Evolutionary conservation across 2,113 vertebrate species (phyloP).

Genomic region (Hemiprocne comata): DNA sequence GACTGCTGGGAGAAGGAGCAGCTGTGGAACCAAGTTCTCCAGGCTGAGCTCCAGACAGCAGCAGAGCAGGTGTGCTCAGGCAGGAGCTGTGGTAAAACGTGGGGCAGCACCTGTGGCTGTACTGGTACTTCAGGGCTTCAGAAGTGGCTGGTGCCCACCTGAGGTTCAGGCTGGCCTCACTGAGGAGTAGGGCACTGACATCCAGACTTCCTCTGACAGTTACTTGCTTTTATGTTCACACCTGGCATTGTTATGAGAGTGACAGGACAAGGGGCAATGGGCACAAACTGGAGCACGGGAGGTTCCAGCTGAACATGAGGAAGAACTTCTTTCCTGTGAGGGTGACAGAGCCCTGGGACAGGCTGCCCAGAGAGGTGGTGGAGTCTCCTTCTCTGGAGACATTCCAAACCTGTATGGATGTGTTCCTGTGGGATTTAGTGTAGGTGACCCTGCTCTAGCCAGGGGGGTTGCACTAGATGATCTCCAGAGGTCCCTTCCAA

Average conservation of each 20-base stretch:
- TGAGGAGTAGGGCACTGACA: not conserved
- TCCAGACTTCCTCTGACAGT: not conserved
- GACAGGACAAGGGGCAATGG: too few species aligned
- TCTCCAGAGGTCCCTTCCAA: too few species aligned
- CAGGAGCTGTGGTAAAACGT: not conserved
- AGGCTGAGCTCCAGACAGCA: not conserved
- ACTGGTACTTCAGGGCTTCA: not conserved
- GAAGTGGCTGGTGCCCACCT: not conserved
- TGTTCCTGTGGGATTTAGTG: too few species aligned
- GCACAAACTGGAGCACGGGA: too few species aligned
- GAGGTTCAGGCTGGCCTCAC: not conserved
- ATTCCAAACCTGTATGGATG: too few species aligned
- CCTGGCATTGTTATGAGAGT: not conserved
- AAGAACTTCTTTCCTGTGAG: too few species aligned
- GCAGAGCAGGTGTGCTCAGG: not conserved
- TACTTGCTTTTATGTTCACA: not conserved
- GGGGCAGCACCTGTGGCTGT: not conserved
- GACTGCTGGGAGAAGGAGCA: not conserved
- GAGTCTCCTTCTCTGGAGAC: too few species aligned
- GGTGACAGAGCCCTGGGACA: too few species aligned
- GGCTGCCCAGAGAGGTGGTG: too few species aligned
- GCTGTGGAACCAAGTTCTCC: not conserved
- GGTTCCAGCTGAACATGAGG: too few species aligned
- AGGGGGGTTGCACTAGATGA: too few species aligned
- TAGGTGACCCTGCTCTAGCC: too few species aligned